Evolutionary conservation across 2,797 vertebrate species (phyloP).

Genomic region (Enteromius paludinosus): DNA sequence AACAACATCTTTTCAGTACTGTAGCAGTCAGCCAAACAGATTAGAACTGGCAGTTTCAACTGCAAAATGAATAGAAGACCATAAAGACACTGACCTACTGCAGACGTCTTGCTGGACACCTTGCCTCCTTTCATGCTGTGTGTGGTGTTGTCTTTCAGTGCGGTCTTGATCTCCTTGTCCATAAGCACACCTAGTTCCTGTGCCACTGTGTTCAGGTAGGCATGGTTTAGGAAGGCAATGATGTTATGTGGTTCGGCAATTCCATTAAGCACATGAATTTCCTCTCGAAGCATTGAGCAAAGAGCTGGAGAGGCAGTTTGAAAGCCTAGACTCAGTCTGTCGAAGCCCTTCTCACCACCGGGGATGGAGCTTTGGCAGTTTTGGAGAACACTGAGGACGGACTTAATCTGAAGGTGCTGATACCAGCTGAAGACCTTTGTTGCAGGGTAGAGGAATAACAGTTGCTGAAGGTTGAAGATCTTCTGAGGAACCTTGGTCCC

Average conservation of each 20-base stretch:
- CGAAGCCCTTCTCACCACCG: slow-evolving; percentile 81
- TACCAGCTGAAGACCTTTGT: slow-evolving; percentile 86
- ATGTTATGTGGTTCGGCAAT: slow-evolving; percentile 78
- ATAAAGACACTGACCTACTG: slow-evolving; percentile 76
- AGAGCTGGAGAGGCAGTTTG: slow-evolving; percentile 77
- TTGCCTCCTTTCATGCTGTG: slow-evolving; percentile 79
- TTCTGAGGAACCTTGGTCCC: slow-evolving; percentile 74
- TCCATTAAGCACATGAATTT: slow-evolving; percentile 82
- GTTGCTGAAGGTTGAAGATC: slow-evolving; percentile 81
- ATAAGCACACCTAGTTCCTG: slow-evolving; percentile 83
- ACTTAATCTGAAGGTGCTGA: slow-evolving; percentile 82
- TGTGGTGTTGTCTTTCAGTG: slow-evolving; percentile 83
- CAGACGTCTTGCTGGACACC: slow-evolving; percentile 82
- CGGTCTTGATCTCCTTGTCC: slow-evolving; percentile 85
- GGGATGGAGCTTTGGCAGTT: slow-evolving; percentile 73
- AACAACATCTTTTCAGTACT: not conserved
- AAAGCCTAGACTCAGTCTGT: slow-evolving; percentile 77
- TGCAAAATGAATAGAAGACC: slow-evolving; percentile 55
- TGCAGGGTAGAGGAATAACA: slow-evolving; percentile 90
- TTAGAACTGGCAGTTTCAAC: not conserved
- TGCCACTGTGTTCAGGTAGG: slow-evolving; percentile 84
- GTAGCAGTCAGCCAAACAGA: not conserved
- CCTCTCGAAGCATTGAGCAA: slow-evolving; percentile 83
- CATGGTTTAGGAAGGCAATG: slow-evolving; percentile 86
- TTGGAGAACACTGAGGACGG: slow-evolving; percentile 77